A percentile compares a stretch with the other conserved stretches of the same genome.
phyloP scores from a whole-genome alignment of 1,140 invertebrate species.

The Drosophila subpulchrella region DNA sequence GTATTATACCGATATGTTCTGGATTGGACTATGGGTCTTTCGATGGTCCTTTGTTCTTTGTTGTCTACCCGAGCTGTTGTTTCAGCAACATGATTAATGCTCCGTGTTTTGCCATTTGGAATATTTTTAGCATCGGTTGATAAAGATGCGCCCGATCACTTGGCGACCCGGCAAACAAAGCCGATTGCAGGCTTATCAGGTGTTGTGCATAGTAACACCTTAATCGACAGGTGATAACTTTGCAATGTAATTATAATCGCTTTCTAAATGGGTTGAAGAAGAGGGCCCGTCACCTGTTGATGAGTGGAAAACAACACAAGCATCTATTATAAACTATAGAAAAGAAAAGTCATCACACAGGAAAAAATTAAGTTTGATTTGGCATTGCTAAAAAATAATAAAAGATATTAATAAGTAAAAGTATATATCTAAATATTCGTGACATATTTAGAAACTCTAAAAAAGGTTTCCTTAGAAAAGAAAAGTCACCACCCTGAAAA shows the following conservation, averaged over 20 bases:
- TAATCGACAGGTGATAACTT: constrained; percentile 15
- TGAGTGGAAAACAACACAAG: background rate
- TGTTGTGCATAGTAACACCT: constrained; percentile 25
- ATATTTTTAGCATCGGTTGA: constrained; percentile 46
- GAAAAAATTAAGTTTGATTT: background rate
- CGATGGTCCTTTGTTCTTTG: constrained; percentile 30
- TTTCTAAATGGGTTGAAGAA: background rate
- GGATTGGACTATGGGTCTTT: constrained; percentile 2
- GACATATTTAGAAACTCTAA: too few relatives aligned
- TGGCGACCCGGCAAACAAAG: constrained; percentile 18
- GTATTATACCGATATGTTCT: background rate
- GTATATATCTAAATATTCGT: too few relatives aligned
- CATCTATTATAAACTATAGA: background rate
- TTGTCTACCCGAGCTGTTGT: constrained; percentile 22
- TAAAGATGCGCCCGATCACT: constrained; percentile 30
- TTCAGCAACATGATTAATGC: constrained; percentile 22
- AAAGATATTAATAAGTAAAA: too few relatives aligned
- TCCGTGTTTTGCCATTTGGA: constrained; percentile 30
- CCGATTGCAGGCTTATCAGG: constrained; percentile 26
- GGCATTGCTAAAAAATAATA: too few relatives aligned
- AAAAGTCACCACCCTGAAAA: too few relatives aligned
- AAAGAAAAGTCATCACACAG: background rate
- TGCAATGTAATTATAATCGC: constrained; percentile 4
- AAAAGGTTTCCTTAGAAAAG: too few relatives aligned
- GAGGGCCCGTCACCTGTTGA: constrained; percentile 11